Base-by-base conservation (phyloP, 1,140 invertebrate species). In the Samia ricini region DNA sequence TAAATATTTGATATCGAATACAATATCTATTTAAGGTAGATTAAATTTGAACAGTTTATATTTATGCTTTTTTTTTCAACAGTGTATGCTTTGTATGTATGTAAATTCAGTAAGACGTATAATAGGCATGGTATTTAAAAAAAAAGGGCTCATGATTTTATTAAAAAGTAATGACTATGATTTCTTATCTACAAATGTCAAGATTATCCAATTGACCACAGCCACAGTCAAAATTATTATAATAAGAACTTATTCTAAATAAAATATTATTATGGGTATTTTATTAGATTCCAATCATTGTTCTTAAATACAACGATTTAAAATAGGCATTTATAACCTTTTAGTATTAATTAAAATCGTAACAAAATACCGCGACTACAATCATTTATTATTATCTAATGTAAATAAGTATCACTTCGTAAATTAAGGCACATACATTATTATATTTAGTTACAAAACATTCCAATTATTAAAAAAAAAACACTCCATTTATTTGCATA, bases 341-440 rank as follows among this genome's bases (percentile, higher is more conserved):
- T 59, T 64, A 49, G 2, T 7, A 20, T 19, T 22, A 58, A 48
- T 59, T 59, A 50, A 49, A 59, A 58, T n/a, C 42, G n/a, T 50
- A 49, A 59, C 19, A 59, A 59, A n/a, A 49, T 59, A 24, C 22
- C 48, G 24, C 21, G 19, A 42, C 42, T 59, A 50, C 7, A n/a
- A n/a, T n/a, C n/a, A 26, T 19, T 29, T 29, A 23, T 18, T 29
- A 56, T 61, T 57, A 33, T 61, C 50, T 63, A 72, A 52, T n/a
- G 56, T 65, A 69, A 66, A 69, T 74, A 81, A 62, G 60, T 78
- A 80, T 79, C 75, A 84, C 72, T 82, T 76, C 61, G 75, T 72
- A 78, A 66, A 74, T 66, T 84, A 88, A 88, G 83, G 85, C 85
- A 88, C 83, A 76, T 77, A 76, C 66, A 78, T 42, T 42, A 42